Conservation (phyloP, 2,888 invertebrate genomes). For the Asteroscopus sphinx region DNA sequence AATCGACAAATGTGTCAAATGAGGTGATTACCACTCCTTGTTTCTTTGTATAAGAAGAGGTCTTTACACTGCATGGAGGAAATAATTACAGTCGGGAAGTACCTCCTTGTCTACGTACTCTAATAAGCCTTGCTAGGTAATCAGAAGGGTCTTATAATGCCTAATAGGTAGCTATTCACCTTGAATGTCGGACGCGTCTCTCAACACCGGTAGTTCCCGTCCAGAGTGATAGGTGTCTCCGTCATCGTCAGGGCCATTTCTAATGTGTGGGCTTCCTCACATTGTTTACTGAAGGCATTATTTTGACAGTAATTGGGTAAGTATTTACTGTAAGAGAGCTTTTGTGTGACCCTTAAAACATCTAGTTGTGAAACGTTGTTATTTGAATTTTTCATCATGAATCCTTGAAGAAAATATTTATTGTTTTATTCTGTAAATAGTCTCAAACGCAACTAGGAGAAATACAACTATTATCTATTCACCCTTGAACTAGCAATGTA, state of each 20-base stretch:
- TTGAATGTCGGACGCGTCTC: slow-evolving; percentile 6
- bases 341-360: background rate
- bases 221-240: slow-evolving; percentile 21
- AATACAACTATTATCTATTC: too few species aligned
- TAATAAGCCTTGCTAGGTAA: background rate
- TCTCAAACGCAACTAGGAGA: too few species aligned
- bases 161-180: slow-evolving; percentile 1
- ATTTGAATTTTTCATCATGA: background rate
- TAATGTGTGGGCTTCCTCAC: slow-evolving; percentile 34
- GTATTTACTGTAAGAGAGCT: background rate
- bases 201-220: slow-evolving; percentile 22
- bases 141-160: background rate
- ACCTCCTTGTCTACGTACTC: too few species aligned
- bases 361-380: too few species aligned
- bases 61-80: too few species aligned
- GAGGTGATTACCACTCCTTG: too few species aligned
- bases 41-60: too few species aligned
- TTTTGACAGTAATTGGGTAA: slow-evolving; percentile 31
- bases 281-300: slow-evolving; percentile 28
- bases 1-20: too few species aligned
- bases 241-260: slow-evolving; percentile 27
- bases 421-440: too few species aligned
- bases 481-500: too few species aligned
- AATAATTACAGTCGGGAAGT: too few species aligned
- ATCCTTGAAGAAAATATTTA: too few species aligned